Evolutionary conservation across 1,140 invertebrate genomes (phyloP).

Genomic region (Diachasma alloeum): DNA sequence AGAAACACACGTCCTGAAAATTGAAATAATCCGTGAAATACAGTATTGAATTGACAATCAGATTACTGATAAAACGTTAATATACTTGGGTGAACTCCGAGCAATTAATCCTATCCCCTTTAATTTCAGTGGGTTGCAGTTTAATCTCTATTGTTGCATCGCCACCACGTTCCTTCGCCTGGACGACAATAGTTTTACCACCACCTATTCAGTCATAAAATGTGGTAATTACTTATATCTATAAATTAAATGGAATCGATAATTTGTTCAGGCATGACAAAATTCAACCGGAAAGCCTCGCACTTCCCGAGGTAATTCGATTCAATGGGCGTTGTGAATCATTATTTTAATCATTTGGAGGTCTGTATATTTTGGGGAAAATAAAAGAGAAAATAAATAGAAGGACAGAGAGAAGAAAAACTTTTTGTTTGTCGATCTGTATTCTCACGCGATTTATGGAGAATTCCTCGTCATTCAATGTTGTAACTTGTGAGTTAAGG

Average conservation of each 20-base stretch:
- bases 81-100: constrained; percentile 52
- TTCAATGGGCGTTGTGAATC: no score
- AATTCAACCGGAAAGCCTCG: no score
- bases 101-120: constrained; percentile 48
- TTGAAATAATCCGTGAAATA: not conserved
- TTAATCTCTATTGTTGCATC: constrained; percentile 54
- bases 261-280: no score
- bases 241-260: not conserved
- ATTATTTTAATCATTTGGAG: no score
- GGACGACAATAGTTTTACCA: constrained; percentile 43
- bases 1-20: constrained; percentile 62
- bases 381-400: no score
- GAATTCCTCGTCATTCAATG: no score
- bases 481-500: no score
- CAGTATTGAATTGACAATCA: not conserved
- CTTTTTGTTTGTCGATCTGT: no score
- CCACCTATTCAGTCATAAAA: constrained; percentile 28
- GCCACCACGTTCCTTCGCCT: constrained; percentile 39
- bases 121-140: constrained; percentile 37
- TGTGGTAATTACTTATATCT: not conserved
- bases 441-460: no score
- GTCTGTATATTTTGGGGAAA: no score
- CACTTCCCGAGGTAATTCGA: no score
- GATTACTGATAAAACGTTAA: not conserved
- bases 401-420: no score